Percentiles rank a stretch among this genome's conserved stretches.
Conservation (phyloP, 2,888 invertebrate species). For the Cenopis cana region DNA sequence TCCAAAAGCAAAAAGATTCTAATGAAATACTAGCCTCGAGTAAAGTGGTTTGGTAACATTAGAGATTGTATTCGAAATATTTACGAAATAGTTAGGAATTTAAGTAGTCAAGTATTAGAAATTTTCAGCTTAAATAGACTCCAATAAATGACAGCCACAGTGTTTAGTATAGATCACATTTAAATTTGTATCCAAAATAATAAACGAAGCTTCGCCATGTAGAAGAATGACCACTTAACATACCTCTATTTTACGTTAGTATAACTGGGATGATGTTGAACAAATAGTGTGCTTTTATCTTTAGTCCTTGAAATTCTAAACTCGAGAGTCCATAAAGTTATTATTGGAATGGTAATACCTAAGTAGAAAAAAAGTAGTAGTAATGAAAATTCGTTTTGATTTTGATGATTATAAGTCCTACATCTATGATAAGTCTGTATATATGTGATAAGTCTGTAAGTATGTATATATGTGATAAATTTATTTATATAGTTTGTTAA, state of each 20-base stretch:
- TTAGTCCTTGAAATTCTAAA: not conserved
- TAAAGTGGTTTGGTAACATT: not conserved
- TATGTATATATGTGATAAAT: too few species aligned
- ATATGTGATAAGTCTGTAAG: too few species aligned
- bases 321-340: too few species aligned
- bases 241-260: slow-evolving; percentile 25
- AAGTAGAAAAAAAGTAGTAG: not conserved
- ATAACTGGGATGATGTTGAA: slow-evolving; percentile 2
- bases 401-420: not conserved
- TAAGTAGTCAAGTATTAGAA: not conserved
- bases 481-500: slow-evolving; percentile 2
- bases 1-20: not conserved
- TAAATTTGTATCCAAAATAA: slow-evolving; percentile 25
- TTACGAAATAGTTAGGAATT: too few species aligned
- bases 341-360: not conserved
- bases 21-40: not conserved
- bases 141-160: slow-evolving; percentile 10
- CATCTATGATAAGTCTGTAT: not conserved
- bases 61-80: not conserved
- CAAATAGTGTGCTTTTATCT: not conserved
- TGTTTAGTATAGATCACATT: slow-evolving; percentile 18
- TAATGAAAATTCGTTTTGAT: not conserved
- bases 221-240: slow-evolving; percentile 40
- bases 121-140: not conserved
- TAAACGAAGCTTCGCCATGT: slow-evolving; percentile 19